Base-by-base conservation (phyloP, 2,888 invertebrate species). In the Opisthograptis luteolata region DNA sequence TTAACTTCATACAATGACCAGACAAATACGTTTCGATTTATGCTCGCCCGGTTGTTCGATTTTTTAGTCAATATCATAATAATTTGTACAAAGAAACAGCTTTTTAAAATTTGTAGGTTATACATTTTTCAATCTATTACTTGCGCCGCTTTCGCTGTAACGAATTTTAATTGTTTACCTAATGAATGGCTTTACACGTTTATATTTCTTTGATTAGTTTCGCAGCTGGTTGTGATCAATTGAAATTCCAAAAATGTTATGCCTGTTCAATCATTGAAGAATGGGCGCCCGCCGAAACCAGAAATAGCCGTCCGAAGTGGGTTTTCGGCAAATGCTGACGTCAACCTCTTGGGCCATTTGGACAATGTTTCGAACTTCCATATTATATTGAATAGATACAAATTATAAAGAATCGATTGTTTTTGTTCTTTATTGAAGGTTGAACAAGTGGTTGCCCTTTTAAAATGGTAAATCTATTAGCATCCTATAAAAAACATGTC, bases 271-370 rank as follows among this genome's bases (percentile, higher is more conserved):
- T 83, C 81, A 81, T 79, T 70, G 73, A 73, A 76, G 27, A 20
- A 75, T 70, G 66, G 70, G 72, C 76, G 76, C 77, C 34, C 69
- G 68, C 64, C 68, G 66, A 62, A 70, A 71, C 78, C 75, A 65
- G 59, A 85, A 86, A 84, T 85, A 85, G 73, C 77, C 61, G 58
- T 65, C 66, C 50, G 46, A 44, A 68, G 68, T 67, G 77, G 73
- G 76, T 73, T 82, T 84, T 81, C 77, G 77, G 79, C 76, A 75
- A 77, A 73, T 68, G 70, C 64, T 84, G 80, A 85, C 86, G 84
- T 87, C 86, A 84, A 65, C 55, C 53, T 61, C 53, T 66, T 42
- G 69, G 73, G 80, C 78, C 79, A 79, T 82, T 84, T 82, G 82
- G 81, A 72, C 71, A 81, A 70, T 79, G 77, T 81, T 49, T 39